Evolutionary conservation across 2,888 invertebrate genomes (phyloP), one percentile per base, ranked within the genome.

Genomic region (Hylaea fasciaria): DNA sequence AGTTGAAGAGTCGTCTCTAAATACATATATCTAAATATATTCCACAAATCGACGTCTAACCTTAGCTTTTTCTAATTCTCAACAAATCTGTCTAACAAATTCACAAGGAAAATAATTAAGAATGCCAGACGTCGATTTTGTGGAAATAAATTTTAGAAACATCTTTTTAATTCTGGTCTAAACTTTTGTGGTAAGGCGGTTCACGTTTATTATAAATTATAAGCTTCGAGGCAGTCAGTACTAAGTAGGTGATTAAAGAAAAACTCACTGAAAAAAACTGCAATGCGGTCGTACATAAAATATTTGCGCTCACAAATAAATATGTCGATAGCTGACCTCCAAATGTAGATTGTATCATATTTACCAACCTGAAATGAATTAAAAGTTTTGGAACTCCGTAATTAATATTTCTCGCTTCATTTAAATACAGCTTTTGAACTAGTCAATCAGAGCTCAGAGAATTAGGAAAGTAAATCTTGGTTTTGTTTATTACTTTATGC

Each of bases 261-360:
- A 35, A 2, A 56, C 69, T 62, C 70, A 85, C 86, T 32, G 84
- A 81, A 64, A 86, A 69, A 62, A 86, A 78, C 62, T 85, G 85
- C 14, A 85, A 73, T 2, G 78, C 81, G 11, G 83, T 85, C 5
- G 78, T 81, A 3, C 85, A 76, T 52, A 83, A 66, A 62, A 83
- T 77, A 10, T 55, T 69, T 0, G 73, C 69, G 39, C 63, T 78
- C 29, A 82, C 37, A 54, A 80, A 62, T 45, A 85, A 62, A 3
- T 72, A 75, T 13, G 71, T 57, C 2, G 79, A 65, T 9, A 86
- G 62, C 61, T 79, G 81, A 0, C 77, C 79, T 9, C 78, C 59
- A 47, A 86, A 83, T 7, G 75, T 64, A 9, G 35, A 64, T 61
- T 85, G 79, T 13, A 82, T 47, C 3, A 64, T 73, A 14, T 75